Base-by-base conservation (phyloP, 2,888 invertebrate genomes). In the Dryococelus australis region DNA sequence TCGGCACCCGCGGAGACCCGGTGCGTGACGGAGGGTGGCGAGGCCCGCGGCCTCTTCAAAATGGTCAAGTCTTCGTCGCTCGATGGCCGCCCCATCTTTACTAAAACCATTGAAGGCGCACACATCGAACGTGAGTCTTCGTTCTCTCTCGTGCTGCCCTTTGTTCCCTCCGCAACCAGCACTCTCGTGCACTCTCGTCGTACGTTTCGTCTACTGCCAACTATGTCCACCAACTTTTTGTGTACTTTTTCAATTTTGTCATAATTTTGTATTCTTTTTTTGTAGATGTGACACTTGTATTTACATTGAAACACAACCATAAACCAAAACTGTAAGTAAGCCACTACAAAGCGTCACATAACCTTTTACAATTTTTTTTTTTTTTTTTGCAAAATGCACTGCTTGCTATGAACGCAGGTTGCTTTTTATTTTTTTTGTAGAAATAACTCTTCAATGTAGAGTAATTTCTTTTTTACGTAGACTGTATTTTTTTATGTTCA, bases 61-160 rank as follows among this genome's bases (percentile, higher is more conserved):
- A 84, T 88, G 35, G 83, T 87, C 28, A 43, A 26, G 20, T 78
- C 87, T 20, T 83, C 88, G 27, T 83, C 89, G 91, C 92, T 87
- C 91, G 92, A 88, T 92, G 92, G 88, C 91, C 91, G 86, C 85
- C 97, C 97, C 1, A 92, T 94, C 87, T 97, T 97, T 91, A 93
- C 94, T 43, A 96, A 95, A 92, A 96, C 96, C 94, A 93, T 97
- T 88, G 95, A 96, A 92, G 97, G 97, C 90, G 94, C 94, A 90
- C 89, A 90, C 51, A 89, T 91, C 80, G 90, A 91, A 90, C 91
- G 92, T 90, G 88, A 90, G 90, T 90, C 27, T 51, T 27, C 26
- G 26, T 26, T 79, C 8, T 24, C 8, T 24, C n/a, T 84, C 27
- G 35, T 35, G 2, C 43, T n/a, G 24, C 26, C 8, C 51, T 13